Percentiles rank a stretch among this genome's conserved stretches.
These are phyloP conservation scores for Erebia epiphron DNA, from an alignment of 2,888 invertebrate genomes.

Conservation along the genomic window DNA sequence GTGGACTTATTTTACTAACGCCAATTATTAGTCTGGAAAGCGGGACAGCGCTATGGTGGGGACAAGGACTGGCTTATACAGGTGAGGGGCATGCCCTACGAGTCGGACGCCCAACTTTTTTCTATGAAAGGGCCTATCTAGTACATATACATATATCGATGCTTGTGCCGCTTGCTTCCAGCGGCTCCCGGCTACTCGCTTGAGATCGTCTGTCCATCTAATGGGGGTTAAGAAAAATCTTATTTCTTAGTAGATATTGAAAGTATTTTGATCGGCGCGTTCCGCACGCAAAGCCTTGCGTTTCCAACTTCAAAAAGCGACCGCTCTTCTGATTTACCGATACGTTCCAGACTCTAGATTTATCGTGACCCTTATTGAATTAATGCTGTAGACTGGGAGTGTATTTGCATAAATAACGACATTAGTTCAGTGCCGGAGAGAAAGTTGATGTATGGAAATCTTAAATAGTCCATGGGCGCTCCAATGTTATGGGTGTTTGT, in stretches of 20 bases:
- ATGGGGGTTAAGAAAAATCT: too few species aligned
- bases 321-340: slow-evolving; percentile 23
- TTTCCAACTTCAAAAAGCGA: slow-evolving; percentile 1
- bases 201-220: too few species aligned
- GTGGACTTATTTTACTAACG: too few species aligned
- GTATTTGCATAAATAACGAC: slow-evolving; percentile 42
- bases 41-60: too few species aligned
- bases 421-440: slow-evolving; percentile 35
- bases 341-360: slow-evolving; percentile 25
- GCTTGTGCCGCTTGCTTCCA: too few species aligned
- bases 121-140: too few species aligned
- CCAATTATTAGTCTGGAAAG: too few species aligned
- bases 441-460: slow-evolving; percentile 38
- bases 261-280: background rate
- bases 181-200: too few species aligned
- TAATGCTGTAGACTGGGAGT: slow-evolving; percentile 31
- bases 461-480: slow-evolving; percentile 28
- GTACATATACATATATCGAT: too few species aligned
- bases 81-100: too few species aligned
- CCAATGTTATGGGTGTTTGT: slow-evolving; percentile 20
- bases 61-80: too few species aligned
- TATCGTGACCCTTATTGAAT: slow-evolving; percentile 34
- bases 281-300: background rate
- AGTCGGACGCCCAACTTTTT: too few species aligned
- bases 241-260: background rate